Evolutionary conservation across 2,797 vertebrate species (phyloP).

Genomic region (Microtus obscurus): DNA sequence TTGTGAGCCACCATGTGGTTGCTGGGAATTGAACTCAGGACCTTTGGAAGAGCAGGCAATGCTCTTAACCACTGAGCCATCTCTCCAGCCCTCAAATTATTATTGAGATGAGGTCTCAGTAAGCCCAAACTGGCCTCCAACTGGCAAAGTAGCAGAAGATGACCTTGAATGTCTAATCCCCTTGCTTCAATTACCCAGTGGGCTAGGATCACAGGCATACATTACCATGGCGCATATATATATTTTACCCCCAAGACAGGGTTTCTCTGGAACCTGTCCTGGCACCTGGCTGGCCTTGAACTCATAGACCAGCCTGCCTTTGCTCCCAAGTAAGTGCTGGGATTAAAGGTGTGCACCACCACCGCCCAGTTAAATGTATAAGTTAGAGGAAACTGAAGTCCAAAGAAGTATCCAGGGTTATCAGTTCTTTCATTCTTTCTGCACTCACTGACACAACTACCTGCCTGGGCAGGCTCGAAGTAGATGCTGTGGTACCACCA

Average conservation of each 20-base stretch:
- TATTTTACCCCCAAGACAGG: background rate
- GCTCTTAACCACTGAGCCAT: too few relatives aligned
- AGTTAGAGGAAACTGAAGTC: constrained; percentile 11
- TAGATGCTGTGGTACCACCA: accelerated
- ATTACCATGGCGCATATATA: background rate
- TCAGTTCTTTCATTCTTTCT: background rate
- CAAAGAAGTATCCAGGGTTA: background rate
- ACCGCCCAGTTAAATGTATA: too few relatives aligned
- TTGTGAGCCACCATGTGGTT: too few relatives aligned
- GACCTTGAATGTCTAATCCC: background rate
- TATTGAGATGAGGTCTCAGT: background rate
- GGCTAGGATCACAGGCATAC: background rate
- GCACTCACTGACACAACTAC: background rate
- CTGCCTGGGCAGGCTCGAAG: background rate
- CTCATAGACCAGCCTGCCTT: too few relatives aligned
- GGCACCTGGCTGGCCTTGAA: too few relatives aligned
- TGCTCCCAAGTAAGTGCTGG: too few relatives aligned
- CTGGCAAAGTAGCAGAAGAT: background rate
- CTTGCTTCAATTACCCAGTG: too few relatives aligned
- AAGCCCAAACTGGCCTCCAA: background rate
- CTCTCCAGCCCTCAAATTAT: background rate
- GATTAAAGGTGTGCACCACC: background rate
- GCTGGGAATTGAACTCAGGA: too few relatives aligned
- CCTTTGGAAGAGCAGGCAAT: too few relatives aligned
- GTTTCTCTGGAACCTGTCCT: too few relatives aligned